Evolutionary conservation across 35 echinoderm and acorn worm species (phyloP).

Genomic region (Nesometra sesokonis): DNA sequence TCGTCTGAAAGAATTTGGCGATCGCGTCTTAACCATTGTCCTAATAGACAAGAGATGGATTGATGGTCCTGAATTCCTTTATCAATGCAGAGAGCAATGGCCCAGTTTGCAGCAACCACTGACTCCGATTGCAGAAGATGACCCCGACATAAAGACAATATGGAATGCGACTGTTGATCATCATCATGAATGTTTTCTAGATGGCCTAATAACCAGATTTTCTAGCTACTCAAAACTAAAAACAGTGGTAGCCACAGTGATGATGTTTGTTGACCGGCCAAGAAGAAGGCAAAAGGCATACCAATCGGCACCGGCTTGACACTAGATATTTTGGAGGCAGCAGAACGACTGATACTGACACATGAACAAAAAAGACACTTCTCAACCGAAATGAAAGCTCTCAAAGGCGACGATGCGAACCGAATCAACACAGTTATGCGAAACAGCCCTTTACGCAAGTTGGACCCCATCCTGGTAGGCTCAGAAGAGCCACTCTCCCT

Average conservation of each 20-base stretch:
- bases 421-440: background rate
- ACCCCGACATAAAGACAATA: background rate
- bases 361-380: slow-evolving; percentile 21
- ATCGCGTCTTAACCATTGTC: background rate
- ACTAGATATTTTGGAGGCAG: slow-evolving; percentile 13
- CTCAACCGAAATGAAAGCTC: background rate
- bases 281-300: background rate
- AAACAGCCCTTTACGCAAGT: slow-evolving; percentile 8
- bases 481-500: slow-evolving; percentile 36
- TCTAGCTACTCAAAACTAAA: slow-evolving; percentile 3
- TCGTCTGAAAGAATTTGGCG: no score
- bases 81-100: background rate
- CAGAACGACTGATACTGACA: slow-evolving; percentile 15
- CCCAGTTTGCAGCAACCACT: background rate
- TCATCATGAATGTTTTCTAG: background rate
- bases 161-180: background rate
- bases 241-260: background rate
- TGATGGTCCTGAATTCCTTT: slow-evolving; percentile 11
- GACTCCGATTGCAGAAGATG: background rate
- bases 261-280: background rate
- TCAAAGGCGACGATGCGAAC: background rate
- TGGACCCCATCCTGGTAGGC: slow-evolving; percentile 42
- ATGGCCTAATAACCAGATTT: background rate
- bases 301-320: background rate
- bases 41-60: background rate